phyloP scores from a whole-genome alignment of 2,113 vertebrate species.

The Sterrhoptilus dennistouni region DNA sequence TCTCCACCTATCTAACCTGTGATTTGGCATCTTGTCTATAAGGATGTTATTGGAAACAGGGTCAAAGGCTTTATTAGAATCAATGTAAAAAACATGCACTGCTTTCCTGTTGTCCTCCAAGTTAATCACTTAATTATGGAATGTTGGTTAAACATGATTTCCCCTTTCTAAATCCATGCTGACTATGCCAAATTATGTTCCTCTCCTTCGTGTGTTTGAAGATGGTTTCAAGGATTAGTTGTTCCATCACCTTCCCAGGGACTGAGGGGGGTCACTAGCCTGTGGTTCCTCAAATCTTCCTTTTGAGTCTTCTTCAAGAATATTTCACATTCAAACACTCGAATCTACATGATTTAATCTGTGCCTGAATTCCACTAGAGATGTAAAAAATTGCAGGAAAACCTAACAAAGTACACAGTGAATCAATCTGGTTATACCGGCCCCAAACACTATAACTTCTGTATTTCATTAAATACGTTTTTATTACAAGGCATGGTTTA shows the following conservation, averaged over 20 bases:
- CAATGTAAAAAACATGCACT: neutral
- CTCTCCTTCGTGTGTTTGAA: neutral
- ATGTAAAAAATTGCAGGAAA: neutral
- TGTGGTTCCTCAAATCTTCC: neutral
- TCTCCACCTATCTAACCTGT: neutral
- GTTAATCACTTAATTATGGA: neutral
- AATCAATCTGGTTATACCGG: neutral
- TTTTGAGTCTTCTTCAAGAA: neutral
- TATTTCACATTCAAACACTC: neutral
- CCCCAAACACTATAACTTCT: neutral
- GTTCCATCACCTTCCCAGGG: neutral
- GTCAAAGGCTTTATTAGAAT: neutral
- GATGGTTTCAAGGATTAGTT: neutral
- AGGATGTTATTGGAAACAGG: neutral
- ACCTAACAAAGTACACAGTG: neutral
- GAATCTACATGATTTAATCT: neutral
- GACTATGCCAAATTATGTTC: neutral
- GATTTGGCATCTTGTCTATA: neutral
- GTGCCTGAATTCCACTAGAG: neutral
- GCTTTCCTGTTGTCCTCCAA: neutral
- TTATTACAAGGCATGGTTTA: neutral
- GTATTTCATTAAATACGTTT: constrained; percentile 16
- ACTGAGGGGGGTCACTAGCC: neutral
- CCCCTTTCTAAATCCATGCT: neutral
- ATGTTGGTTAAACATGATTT: neutral